Evolutionary conservation across 2,888 invertebrate species (phyloP).

Genomic region (Eudasyphora cyanicolor): DNA sequence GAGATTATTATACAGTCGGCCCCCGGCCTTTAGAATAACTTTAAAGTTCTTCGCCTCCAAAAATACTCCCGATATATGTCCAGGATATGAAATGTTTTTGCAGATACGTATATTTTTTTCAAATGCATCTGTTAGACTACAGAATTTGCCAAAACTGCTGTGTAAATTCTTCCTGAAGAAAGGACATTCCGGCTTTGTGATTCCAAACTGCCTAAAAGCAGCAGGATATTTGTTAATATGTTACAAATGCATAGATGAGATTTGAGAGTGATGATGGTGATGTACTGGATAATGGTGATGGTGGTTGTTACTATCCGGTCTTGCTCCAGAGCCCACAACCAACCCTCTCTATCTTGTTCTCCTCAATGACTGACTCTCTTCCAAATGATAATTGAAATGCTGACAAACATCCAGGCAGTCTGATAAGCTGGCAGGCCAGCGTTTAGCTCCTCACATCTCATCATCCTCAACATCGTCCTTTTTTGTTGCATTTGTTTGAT

Average conservation of each 20-base stretch:
- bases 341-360: constrained; percentile 7
- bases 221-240: constrained; percentile 32
- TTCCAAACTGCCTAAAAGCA: neutral
- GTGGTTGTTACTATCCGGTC: neutral
- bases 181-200: constrained; percentile 4
- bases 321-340: neutral
- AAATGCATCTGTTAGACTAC: too few species aligned
- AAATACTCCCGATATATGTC: too few species aligned
- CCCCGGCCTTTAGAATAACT: too few species aligned
- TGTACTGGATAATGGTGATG: neutral
- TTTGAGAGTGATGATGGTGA: neutral
- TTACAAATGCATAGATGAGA: neutral
- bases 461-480: too few species aligned
- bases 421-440: neutral
- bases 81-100: too few species aligned
- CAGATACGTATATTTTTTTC: too few species aligned
- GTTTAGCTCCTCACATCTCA: constrained; percentile 11
- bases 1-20: too few species aligned
- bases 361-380: constrained; percentile 9
- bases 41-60: too few species aligned
- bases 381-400: neutral
- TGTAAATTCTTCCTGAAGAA: neutral
- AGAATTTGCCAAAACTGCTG: too few species aligned
- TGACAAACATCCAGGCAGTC: neutral
- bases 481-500: neutral